phyloP scores from a whole-genome alignment of 2,888 invertebrate genomes.

The Celastrina argiolus region DNA sequence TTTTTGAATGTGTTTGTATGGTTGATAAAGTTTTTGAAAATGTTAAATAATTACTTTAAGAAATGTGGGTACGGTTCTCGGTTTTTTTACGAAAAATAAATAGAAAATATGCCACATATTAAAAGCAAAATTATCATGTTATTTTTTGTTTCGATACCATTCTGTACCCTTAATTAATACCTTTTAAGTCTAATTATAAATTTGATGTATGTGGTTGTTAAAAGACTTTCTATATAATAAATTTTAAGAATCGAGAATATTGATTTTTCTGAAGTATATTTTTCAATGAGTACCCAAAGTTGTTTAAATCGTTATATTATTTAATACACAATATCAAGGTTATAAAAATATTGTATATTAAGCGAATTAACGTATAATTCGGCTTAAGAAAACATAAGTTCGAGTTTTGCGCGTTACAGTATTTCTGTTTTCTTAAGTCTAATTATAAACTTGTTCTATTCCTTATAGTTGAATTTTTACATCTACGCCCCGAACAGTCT shows the following conservation, averaged over 20 bases:
- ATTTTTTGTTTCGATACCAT: too few species aligned
- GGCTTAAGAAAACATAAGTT: too few species aligned
- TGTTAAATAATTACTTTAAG: neutral
- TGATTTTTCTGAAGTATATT: neutral
- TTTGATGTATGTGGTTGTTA: too few species aligned
- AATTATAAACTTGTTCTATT: neutral
- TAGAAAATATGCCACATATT: too few species aligned
- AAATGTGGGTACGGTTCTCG: neutral
- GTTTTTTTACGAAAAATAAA: neutral
- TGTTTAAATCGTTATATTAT: neutral
- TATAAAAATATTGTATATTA: neutral
- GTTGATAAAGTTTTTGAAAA: neutral
- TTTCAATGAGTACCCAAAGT: neutral
- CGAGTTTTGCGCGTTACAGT: too few species aligned
- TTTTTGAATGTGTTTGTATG: neutral
- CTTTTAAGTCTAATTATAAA: too few species aligned
- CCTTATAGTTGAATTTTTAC: constrained; percentile 20
- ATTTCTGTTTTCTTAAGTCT: too few species aligned
- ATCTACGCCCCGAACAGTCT: constrained; percentile 39
- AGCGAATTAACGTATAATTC: neutral
- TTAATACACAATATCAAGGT: constrained; percentile 12
- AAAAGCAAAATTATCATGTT: too few species aligned
- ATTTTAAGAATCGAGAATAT: neutral
- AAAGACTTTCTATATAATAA: neutral
- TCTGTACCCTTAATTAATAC: too few species aligned